Conservation (phyloP, 53 echinoderm and acorn worm species). For the Arbacia lixula region DNA sequence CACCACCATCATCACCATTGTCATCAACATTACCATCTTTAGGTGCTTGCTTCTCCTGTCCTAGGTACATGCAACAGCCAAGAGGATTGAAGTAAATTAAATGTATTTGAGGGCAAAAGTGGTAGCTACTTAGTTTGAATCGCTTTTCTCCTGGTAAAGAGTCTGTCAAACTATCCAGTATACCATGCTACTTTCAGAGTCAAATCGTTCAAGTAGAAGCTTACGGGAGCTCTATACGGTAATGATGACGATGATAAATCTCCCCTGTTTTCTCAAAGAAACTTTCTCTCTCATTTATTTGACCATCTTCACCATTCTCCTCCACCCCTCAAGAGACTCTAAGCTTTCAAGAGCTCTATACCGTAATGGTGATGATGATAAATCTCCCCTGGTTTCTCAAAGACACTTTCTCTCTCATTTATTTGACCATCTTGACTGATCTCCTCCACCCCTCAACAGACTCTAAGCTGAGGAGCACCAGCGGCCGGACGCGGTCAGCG, state of each 20-base stretch:
- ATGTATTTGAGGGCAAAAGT: too few species aligned
- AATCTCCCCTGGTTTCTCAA: not conserved
- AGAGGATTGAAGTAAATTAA: too few species aligned
- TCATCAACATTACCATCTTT: not conserved
- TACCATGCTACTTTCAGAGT: too few species aligned
- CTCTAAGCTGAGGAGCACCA: conserved; percentile 34
- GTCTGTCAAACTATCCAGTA: too few species aligned
- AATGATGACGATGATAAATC: not conserved
- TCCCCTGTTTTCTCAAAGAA: not conserved
- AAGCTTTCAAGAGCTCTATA: not conserved
- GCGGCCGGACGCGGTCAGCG: conserved; percentile 32
- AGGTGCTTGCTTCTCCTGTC: too few species aligned
- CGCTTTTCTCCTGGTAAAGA: too few species aligned
- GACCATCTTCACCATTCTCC: too few species aligned
- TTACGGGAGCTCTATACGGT: not conserved
- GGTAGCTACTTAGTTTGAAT: too few species aligned
- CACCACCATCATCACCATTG: not conserved
- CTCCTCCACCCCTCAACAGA: conserved; percentile 9
- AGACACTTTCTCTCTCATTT: not conserved
- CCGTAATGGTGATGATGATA: not conserved
- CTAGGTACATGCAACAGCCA: too few species aligned
- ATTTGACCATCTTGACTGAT: not conserved
- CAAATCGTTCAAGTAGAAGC: not conserved
- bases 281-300: not conserved
- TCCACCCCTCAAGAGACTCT: conserved; percentile 16